Evolutionary conservation across 30 jellyfish, hydroid and myxozoan genomes (phyloP).

Genomic region (Cassiopea xamachana): DNA sequence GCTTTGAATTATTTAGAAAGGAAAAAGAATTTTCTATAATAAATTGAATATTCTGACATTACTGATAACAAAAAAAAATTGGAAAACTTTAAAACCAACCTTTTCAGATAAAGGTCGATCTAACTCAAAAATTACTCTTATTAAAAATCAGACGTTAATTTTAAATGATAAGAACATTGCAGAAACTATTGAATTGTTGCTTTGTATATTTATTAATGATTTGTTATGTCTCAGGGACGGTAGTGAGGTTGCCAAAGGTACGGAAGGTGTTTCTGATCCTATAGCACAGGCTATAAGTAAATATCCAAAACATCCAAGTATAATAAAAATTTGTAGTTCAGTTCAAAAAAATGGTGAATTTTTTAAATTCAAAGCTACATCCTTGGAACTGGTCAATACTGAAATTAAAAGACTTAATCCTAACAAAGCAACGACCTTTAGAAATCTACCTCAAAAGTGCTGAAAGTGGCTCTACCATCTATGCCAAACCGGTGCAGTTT

Average conservation of each 20-base stretch:
- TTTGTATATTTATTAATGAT: slow-evolving; percentile 15
- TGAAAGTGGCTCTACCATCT: too few species aligned
- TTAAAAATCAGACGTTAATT: background rate
- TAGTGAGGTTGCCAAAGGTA: background rate
- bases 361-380: too few species aligned
- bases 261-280: slow-evolving; percentile 28
- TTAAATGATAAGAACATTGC: background rate
- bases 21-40: slow-evolving; percentile 21
- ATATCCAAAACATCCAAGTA: slow-evolving; percentile 2
- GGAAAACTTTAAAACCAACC: slow-evolving; percentile 18
- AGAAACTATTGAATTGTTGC: background rate
- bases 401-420: background rate
- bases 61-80: slow-evolving; percentile 1
- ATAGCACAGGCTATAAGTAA: background rate
- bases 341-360: background rate
- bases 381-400: too few species aligned
- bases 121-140: slow-evolving; percentile 1
- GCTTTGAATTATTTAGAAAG: background rate
- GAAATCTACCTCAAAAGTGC: too few species aligned
- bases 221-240: background rate
- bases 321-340: background rate
- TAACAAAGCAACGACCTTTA: background rate
- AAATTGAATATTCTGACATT: slow-evolving; percentile 13
- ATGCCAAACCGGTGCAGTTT: too few species aligned
- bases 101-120: slow-evolving; percentile 29